Conservation (phyloP, 2,113 vertebrate genomes). For the Dicerorhinus sumatrensis region DNA sequence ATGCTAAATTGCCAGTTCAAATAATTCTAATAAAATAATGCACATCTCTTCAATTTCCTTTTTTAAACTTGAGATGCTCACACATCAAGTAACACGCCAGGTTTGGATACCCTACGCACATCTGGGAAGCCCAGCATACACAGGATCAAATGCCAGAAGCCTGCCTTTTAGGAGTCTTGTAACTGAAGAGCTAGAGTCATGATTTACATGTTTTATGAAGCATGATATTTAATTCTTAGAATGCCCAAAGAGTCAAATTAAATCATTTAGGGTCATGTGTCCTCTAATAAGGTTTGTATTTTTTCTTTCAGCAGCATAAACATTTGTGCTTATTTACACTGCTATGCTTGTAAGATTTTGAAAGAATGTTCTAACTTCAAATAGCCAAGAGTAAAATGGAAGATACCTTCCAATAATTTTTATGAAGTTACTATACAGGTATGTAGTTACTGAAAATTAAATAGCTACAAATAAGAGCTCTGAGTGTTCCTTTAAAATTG, state of each 20-base stretch:
- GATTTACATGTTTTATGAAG: neutral
- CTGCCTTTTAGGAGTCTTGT: neutral
- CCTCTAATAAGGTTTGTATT: neutral
- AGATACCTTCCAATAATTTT: neutral
- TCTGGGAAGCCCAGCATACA: neutral
- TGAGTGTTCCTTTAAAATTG: constrained; percentile 12
- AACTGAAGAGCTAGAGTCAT: neutral
- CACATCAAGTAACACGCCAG: neutral
- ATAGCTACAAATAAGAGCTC: neutral
- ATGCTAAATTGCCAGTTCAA: neutral
- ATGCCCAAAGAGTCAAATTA: neutral
- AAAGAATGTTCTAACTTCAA: constrained; percentile 9
- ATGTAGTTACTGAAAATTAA: neutral
- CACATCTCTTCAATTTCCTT: neutral
- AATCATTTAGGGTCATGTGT: neutral
- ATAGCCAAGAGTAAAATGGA: neutral
- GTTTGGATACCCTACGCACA: neutral
- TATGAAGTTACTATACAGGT: neutral
- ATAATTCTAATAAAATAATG: neutral
- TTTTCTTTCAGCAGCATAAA: constrained; percentile 19
- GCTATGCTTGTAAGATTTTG: neutral
- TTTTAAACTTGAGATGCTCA: neutral
- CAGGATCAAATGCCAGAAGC: neutral
- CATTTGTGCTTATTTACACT: neutral
- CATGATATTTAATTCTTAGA: neutral